Evolutionary conservation across 2,888 invertebrate genomes (phyloP).

Genomic region (Ornithoptera priamus): DNA sequence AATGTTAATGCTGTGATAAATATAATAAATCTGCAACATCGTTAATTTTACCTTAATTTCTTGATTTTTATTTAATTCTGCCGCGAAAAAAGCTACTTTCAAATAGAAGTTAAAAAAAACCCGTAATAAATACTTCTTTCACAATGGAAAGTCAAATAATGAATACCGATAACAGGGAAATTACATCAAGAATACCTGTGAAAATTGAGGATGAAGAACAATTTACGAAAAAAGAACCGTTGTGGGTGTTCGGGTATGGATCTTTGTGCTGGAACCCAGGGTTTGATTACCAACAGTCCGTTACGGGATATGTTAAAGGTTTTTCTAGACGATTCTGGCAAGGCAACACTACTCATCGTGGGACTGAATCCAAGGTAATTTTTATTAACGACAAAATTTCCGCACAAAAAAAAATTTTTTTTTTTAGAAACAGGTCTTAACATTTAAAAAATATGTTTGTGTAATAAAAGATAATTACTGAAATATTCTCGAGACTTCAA

Average conservation of each 20-base stretch:
- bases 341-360: slow-evolving; percentile 90
- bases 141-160: slow-evolving; percentile 31
- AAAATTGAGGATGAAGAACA: slow-evolving; percentile 38
- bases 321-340: slow-evolving; percentile 95
- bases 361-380: slow-evolving; percentile 85
- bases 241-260: slow-evolving; percentile 98
- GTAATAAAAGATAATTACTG: too few species aligned
- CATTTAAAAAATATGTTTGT: too few species aligned
- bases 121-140: slow-evolving; percentile 12
- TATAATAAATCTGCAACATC: slow-evolving; percentile 45
- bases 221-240: slow-evolving; percentile 62
- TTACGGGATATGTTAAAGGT: slow-evolving; percentile 91
- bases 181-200: slow-evolving; percentile 19
- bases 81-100: slow-evolving; percentile 4
- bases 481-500: too few species aligned
- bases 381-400: slow-evolving; percentile 22
- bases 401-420: too few species aligned
- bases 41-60: slow-evolving; percentile 42
- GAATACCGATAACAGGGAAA: slow-evolving; percentile 23
- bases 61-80: slow-evolving; percentile 38
- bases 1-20: slow-evolving; percentile 50
- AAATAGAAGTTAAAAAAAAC: slow-evolving; percentile 26
- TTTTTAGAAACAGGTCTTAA: too few species aligned
- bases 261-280: slow-evolving; percentile 97
- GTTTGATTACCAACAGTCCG: slow-evolving; percentile 89